Percentiles rank a stretch among this genome's conserved stretches.
Conservation (phyloP, 2,113 vertebrate species). For the Chaetodon trifascialis region DNA sequence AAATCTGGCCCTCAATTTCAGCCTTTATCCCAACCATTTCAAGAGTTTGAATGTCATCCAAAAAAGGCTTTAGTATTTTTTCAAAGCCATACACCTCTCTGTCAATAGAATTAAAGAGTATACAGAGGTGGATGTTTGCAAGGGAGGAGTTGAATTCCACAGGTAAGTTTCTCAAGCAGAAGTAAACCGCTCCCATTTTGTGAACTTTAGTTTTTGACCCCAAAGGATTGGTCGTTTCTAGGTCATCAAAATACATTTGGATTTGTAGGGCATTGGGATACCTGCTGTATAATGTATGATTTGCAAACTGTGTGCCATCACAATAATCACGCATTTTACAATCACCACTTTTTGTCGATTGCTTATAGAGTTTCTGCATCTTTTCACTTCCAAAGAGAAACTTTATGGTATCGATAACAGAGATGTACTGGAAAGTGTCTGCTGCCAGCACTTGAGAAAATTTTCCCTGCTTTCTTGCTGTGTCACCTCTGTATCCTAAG, state of each 20-base stretch:
- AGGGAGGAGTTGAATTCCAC: conserved; percentile 21
- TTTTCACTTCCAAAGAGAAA: conserved; percentile 22
- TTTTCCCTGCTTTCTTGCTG: not conserved
- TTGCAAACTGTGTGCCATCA: conserved; percentile 33
- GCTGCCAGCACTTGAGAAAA: not conserved
- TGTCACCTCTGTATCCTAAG: conserved; percentile 33
- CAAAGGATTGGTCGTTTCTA: conserved; percentile 25
- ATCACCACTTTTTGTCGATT: not conserved
- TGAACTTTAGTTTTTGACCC: not conserved
- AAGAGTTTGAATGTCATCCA: conserved; percentile 24
- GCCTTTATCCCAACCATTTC: not conserved
- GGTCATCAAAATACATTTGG: conserved; percentile 11
- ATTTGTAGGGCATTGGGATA: conserved; percentile 26
- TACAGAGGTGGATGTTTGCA: conserved; percentile 36
- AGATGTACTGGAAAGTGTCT: not conserved
- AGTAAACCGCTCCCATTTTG: conserved; percentile 25
- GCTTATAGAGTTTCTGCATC: not conserved
- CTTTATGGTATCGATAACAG: not conserved
- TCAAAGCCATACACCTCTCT: conserved; percentile 22
- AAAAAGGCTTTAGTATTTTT: conserved; percentile 10
- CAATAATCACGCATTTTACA: conserved; percentile 25
- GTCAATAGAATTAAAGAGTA: conserved; percentile 35
- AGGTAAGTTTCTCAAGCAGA: conserved; percentile 26
- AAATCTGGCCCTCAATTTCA: conserved; percentile 17
- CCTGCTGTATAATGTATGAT: conserved; percentile 18